Base-by-base conservation (phyloP, 1,140 invertebrate species). In the Contarinia nasturtii region DNA sequence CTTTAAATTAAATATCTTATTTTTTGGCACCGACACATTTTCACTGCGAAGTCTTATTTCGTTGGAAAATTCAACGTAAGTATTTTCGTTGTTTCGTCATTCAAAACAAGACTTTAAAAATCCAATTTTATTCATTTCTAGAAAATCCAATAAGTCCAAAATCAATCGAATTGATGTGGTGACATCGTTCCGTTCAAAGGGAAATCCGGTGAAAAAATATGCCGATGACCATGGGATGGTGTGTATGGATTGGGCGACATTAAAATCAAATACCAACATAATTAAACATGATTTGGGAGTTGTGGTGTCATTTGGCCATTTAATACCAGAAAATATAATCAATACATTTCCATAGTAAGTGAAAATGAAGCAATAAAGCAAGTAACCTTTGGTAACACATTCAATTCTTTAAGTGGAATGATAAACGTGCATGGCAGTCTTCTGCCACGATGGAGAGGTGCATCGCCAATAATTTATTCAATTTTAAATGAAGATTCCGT, bases 401-500 rank as follows among this genome's bases (percentile, higher is more conserved):
- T 41, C n/a, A 14, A 44, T 2, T 54, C 50, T 70, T 72, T 52
- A 56, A 91, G 86, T 63, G 91, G 91, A 14, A 87, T 91, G 68
- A 66, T 91, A 36, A 92, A 92, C 71, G 77, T 95, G 1, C 93
- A 97, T 67, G 85, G 79, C 11, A 93, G 88, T 66, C 60, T 97
- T 33, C 61, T 98, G 52, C 93, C 93, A 21, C 70, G 82, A 50
- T 97, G 89, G 87, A 69, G 92, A 63, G 93, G 93, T 33, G 86
- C 91, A 40, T 79, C 87, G 11, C 90, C 90, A 3, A 79, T 94
- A 42, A 71, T 82, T 51, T 74, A 89, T 65, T 73, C 61, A 1
- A 67, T 93, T 46, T 72, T 86, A 47, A 79, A 83, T 68, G 87
- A 85, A 21, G 91, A 98, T 59, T 53, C 59, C 20, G 64, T 71